Percentiles rank a stretch among this genome's conserved stretches.
Conservation (phyloP, 2,113 vertebrate genomes). For the Opisthocomus hoazin region DNA sequence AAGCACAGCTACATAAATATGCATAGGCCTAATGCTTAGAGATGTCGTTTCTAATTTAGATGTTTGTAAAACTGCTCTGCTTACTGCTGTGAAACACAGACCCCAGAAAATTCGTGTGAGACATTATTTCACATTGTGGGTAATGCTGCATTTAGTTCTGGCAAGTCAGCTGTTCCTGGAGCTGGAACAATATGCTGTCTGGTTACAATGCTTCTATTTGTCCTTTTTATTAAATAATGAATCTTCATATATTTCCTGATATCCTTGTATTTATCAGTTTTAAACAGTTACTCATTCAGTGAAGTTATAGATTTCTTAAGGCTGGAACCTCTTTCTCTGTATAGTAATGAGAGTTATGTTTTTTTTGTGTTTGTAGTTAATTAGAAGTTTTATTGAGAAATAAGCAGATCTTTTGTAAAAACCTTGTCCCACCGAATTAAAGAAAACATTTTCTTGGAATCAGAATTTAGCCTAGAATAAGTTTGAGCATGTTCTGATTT, state of each 20-base stretch:
- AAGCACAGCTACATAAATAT: background rate
- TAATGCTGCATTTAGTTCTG: background rate
- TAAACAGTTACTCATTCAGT: background rate
- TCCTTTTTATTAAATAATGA: background rate
- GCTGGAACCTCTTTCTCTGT: background rate
- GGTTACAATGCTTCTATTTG: background rate
- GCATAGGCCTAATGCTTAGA: background rate
- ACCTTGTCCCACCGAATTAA: background rate
- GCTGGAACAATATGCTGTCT: background rate
- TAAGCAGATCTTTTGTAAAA: background rate
- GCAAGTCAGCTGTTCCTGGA: background rate
- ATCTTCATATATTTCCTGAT: background rate
- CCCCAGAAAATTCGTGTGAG: background rate
- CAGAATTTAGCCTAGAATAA: background rate
- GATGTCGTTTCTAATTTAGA: background rate
- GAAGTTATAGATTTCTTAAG: background rate
- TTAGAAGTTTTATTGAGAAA: background rate
- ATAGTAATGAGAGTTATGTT: fast-evolving
- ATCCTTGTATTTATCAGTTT: background rate
- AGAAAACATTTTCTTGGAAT: background rate
- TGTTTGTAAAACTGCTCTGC: background rate
- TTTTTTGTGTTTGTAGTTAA: background rate
- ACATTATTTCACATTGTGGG: background rate
- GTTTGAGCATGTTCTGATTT: background rate
- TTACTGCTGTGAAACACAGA: background rate